Conservation (phyloP, 2,113 vertebrate species). For the Galeopterus variegatus region DNA sequence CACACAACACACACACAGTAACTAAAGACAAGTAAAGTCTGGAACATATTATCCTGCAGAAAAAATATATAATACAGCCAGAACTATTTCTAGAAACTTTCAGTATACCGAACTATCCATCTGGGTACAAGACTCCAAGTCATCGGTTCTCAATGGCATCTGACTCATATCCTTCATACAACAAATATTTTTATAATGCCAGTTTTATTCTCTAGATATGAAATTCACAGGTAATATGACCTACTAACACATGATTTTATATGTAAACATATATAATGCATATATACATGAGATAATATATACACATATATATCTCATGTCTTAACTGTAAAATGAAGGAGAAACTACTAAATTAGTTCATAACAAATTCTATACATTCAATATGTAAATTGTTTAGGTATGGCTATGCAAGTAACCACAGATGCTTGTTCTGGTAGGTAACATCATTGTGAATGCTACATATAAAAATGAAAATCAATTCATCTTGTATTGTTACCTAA, state of each 20-base stretch:
- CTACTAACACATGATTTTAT: neutral
- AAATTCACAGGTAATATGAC: neutral
- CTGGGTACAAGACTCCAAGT: neutral
- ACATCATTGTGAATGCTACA: neutral
- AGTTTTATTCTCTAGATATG: neutral
- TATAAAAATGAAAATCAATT: neutral
- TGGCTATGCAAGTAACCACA: neutral
- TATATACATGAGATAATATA: neutral
- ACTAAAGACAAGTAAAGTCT: neutral
- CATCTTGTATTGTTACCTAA: neutral
- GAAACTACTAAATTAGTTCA: neutral
- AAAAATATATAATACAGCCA: neutral
- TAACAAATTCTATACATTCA: neutral
- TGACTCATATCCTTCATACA: neutral
- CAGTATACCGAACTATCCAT: neutral
- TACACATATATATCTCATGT: neutral
- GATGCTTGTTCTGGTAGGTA: neutral
- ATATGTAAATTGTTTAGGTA: neutral
- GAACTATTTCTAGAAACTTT: slow-evolving; percentile 1
- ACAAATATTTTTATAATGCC: neutral
- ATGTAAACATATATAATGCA: neutral
- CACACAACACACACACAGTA: neutral
- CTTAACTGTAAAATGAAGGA: neutral
- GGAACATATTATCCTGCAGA: neutral
- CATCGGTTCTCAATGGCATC: neutral